Evolutionary conservation across 2,888 invertebrate genomes (phyloP), one percentile per base, ranked within the genome.

Genomic region (Euzophera pinguis): DNA sequence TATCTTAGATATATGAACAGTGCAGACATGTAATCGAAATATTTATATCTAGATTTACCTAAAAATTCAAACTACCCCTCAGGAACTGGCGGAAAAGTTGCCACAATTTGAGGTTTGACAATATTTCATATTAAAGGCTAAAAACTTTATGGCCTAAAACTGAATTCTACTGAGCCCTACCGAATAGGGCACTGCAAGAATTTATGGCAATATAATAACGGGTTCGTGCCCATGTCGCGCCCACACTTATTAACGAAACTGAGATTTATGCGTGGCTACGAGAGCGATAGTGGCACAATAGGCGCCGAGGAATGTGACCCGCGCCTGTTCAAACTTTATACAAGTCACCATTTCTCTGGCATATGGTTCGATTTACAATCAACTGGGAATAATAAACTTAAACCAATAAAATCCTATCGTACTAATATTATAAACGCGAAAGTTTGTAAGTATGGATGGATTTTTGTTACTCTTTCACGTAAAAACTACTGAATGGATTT

Each of bases 191-290:
- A 5, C 43, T 55, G 65, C 68, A 69, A 62, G 63, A 74, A 75
- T 80, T 75, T 78, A 80, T 73, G 69, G 65, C 50, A 63, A 69
- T 71, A 66, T 64, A 57, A 61, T 72, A 81, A 81, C 82, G 75
- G 77, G 74, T 77, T 72, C 73, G 78, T 76, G 81, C 70, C 73
- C 73, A 73, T 69, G 78, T 76, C 73, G 72, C 88, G 82, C 89
- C 89, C 81, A 89, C 88, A 78, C 81, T 76, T 81, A 82, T 82
- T 83, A 87, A 85, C 81, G 67, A 82, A 85, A 86, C 79, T 73
- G 63, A 81, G 85, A 87, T 86, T 87, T 86, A 88, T 86, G 82
- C 79, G 71, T 78, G 72, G 72, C 75, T 75, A 71, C 62, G 69
- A 78, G 70, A 78, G 72, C 78, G 75, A 79, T 80, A 79, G 79